Evolutionary conservation across 2,113 vertebrate species (phyloP), one percentile per base, ranked within the genome.

Genomic region (Rhegmatorhina hoffmannsi): DNA sequence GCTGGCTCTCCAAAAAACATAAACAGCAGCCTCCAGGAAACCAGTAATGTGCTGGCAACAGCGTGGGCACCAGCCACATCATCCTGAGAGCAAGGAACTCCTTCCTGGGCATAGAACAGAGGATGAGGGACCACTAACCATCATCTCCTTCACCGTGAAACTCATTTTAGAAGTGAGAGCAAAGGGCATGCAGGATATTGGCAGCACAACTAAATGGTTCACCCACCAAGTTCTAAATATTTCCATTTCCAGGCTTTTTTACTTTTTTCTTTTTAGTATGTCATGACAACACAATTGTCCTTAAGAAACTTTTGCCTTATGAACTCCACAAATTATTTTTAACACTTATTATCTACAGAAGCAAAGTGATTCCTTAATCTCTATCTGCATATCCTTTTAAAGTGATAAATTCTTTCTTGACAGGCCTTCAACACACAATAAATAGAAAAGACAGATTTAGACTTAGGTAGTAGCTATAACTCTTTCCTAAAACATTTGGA

Each of bases 271-370:
- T n/a, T 53, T n/a, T 13, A 3, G 38, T 63, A 50, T 67, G 46
- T 75, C 70, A 89, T 0, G 17, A 73, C 62, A 82, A 33, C 20
- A 50, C 20, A 73, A 80, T 73, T 50, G 64, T 87, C n/a, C 43
- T 28, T 38, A 14, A 89, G 53, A 79, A 64, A 62, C 44, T 86
- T 83, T 40, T 47, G 24, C 59, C 38, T 87, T 85, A 59, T n/a
- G 66, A 94, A 62, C 78, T 31, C 58, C 33, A 69, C 36, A 72
- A 91, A 87, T 89, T 84, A 94, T 86, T 96, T 93, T 86, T 80
- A 90, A 93, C 33, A 33, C 55, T 76, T 93, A 53, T 62, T 83
- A 82, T 49, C 70, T 43, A 74, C 50, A 83, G 74, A 91, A 92
- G 29, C 62, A 49, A 89, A 95, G 88, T 10, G 0, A 88, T 67